Percentiles rank a stretch among this genome's conserved stretches.
Evolutionary conservation across 2,888 invertebrate genomes (phyloP).

Genomic region (Dryobotodes eremita): DNA sequence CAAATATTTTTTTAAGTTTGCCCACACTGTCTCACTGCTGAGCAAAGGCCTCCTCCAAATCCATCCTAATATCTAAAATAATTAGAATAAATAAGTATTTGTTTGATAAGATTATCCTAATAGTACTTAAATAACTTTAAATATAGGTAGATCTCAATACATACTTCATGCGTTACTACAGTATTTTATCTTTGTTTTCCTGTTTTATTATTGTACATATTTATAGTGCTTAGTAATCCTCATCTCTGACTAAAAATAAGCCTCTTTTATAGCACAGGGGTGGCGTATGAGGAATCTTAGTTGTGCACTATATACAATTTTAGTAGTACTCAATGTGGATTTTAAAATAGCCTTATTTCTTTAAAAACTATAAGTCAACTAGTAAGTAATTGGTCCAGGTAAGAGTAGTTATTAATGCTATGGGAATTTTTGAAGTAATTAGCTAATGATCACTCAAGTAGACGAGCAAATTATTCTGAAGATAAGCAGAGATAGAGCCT

Average conservation of each 20-base stretch:
- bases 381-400: background rate
- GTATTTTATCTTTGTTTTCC: background rate
- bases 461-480: slow-evolving; percentile 16
- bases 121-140: background rate
- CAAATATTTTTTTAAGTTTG: no score
- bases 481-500: slow-evolving; percentile 4
- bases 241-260: slow-evolving; percentile 18
- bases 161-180: background rate
- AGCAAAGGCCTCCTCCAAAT: no score
- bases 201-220: slow-evolving; percentile 7
- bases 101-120: background rate
- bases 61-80: background rate
- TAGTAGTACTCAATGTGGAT: background rate
- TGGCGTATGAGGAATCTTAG: background rate
- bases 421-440: slow-evolving; percentile 25
- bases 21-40: no score
- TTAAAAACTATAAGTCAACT: background rate
- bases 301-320: background rate
- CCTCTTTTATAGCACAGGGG: background rate
- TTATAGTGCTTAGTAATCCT: slow-evolving; percentile 26
- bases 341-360: background rate
- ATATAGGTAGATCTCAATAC: background rate
- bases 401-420: background rate
- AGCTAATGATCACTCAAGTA: slow-evolving; percentile 15
- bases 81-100: background rate